These are phyloP conservation scores for Potamarius usumacintae DNA, from an alignment of 2,113 vertebrate species.

Conservation along the genomic window DNA sequence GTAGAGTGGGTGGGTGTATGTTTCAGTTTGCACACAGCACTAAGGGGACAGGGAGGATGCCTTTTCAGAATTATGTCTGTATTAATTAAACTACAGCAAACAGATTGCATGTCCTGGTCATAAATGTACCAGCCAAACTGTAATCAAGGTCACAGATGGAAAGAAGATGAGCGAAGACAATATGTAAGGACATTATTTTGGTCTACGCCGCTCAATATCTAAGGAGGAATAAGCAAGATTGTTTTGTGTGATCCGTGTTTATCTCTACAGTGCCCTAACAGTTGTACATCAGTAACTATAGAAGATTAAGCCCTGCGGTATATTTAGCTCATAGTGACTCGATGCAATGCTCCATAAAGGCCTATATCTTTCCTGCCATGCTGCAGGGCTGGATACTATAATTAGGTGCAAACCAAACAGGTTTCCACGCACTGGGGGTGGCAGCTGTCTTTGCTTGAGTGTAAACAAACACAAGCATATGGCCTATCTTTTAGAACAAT, in stretches of 20 bases:
- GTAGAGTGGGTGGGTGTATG: conserved; percentile 3
- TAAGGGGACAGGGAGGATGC: not conserved
- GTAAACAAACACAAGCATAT: conserved; percentile 59
- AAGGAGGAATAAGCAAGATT: not conserved
- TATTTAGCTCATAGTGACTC: conserved; percentile 49
- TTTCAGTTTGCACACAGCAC: conserved; percentile 18
- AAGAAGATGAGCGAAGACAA: conserved; percentile 28
- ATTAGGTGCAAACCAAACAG: conserved; percentile 52
- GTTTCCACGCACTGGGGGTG: conserved; percentile 52
- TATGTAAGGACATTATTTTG: not conserved
- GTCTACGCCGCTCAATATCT: not conserved
- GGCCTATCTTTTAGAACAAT: conserved; percentile 21
- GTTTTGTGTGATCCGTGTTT: not conserved
- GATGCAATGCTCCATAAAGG: conserved; percentile 41
- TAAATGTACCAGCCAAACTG: not conserved
- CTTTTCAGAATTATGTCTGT: not conserved
- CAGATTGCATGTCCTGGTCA: not conserved
- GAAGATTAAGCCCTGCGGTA: conserved; percentile 40
- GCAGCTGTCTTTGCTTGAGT: conserved; percentile 60
- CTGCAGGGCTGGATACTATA: conserved; percentile 43
- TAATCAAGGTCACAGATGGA: not conserved
- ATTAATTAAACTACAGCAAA: not conserved
- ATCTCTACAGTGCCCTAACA: conserved; percentile 27
- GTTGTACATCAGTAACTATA: conserved; percentile 40
- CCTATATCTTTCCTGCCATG: conserved; percentile 44